phyloP scores from a whole-genome alignment of 2,797 vertebrate genomes.

The Sebastes miniatus region DNA sequence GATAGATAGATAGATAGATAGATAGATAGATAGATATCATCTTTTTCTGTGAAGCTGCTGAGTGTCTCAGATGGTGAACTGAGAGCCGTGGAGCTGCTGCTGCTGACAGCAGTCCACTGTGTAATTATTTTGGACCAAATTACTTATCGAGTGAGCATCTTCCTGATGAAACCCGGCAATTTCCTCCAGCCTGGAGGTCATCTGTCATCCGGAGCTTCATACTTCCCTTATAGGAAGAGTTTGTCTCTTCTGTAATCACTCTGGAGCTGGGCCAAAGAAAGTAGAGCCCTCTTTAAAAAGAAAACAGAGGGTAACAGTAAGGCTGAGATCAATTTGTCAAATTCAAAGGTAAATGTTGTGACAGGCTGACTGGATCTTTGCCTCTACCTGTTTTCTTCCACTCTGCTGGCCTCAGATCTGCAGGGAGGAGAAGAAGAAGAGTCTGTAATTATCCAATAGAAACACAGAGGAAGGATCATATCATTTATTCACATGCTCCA shows the following conservation, averaged over 20 bases:
- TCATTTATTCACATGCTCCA: slow-evolving; percentile 30
- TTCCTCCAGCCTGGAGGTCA: slow-evolving; percentile 60
- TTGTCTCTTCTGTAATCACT: slow-evolving; percentile 26
- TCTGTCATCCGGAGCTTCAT: slow-evolving; percentile 57
- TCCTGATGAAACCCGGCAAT: slow-evolving; percentile 54
- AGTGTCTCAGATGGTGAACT: not conserved
- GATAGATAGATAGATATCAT: not conserved
- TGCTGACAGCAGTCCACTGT: slow-evolving; percentile 23
- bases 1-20: not conserved
- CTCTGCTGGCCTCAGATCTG: slow-evolving; percentile 4
- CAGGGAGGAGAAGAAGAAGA: not conserved
- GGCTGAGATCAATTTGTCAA: slow-evolving; percentile 68
- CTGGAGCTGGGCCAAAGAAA: slow-evolving; percentile 48
- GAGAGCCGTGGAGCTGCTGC: not conserved
- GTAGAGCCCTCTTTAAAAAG: not conserved
- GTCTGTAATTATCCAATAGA: slow-evolving; percentile 27
- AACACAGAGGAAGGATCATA: not conserved
- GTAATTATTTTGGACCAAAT: slow-evolving; percentile 64
- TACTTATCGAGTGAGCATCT: slow-evolving; percentile 62
- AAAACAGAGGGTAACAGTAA: slow-evolving; percentile 26
- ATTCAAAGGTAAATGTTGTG: slow-evolving; percentile 63
- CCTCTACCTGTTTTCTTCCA: slow-evolving; percentile 55
- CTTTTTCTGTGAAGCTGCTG: not conserved
- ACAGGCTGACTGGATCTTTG: slow-evolving; percentile 57
- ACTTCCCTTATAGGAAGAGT: slow-evolving; percentile 35